phyloP scores from a whole-genome alignment of 2,888 invertebrate genomes.

The Drosophila leonis region DNA sequence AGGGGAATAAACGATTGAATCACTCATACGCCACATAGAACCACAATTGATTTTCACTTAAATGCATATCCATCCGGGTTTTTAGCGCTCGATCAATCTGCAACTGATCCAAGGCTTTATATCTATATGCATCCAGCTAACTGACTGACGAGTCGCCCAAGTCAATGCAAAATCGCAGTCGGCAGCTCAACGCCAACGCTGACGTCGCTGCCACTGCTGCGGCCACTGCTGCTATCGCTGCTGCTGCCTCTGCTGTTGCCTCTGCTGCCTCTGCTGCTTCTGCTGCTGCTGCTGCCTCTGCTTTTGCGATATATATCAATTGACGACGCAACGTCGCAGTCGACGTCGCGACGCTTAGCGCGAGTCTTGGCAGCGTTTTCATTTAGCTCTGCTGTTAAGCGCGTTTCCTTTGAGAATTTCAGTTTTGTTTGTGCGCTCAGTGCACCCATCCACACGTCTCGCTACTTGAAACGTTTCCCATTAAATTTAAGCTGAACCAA shows the following conservation, averaged over 20 bases:
- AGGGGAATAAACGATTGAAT: background rate
- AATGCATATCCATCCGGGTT: slow-evolving; percentile 5
- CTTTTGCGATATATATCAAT: slow-evolving; percentile 31
- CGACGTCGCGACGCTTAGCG: slow-evolving; percentile 25
- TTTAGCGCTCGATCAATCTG: slow-evolving; percentile 14
- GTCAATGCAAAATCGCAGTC: slow-evolving; percentile 14
- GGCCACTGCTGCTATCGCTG: background rate
- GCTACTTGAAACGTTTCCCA: slow-evolving; percentile 33
- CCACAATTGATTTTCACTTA: slow-evolving; percentile 9
- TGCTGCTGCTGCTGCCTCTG: background rate
- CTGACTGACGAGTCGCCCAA: slow-evolving; percentile 5
- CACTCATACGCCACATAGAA: slow-evolving; percentile 3
- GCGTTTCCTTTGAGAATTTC: slow-evolving; percentile 77
- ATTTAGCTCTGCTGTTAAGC: slow-evolving; percentile 63
- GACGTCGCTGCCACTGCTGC: slow-evolving; percentile 12
- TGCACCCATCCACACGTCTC: slow-evolving; percentile 60
- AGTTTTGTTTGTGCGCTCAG: slow-evolving; percentile 76
- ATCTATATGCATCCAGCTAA: slow-evolving; percentile 7
- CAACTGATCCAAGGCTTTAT: slow-evolving; percentile 13
- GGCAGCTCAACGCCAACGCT: slow-evolving; percentile 2
- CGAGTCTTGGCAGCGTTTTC: slow-evolving; percentile 17
- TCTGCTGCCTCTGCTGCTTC: slow-evolving; percentile 2
- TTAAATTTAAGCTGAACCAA: background rate
- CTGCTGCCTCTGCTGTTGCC: slow-evolving; percentile 1
- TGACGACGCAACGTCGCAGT: slow-evolving; percentile 35